Conservation (phyloP, 2,797 vertebrate genomes). For the Cottoperca gobio region DNA sequence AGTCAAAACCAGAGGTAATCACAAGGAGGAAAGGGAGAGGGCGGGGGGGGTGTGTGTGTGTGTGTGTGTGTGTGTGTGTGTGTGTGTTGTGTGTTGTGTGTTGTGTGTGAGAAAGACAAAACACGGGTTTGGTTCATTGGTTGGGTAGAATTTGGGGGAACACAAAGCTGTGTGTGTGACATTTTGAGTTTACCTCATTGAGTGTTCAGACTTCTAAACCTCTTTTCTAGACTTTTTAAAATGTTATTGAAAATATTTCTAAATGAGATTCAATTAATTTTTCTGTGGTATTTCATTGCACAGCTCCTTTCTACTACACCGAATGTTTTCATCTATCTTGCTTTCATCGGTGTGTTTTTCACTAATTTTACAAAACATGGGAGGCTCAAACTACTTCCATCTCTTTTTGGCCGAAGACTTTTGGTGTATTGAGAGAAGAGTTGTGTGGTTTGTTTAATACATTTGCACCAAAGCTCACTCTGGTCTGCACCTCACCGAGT, state of each 20-base stretch:
- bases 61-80: constrained; percentile 26
- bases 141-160: constrained; percentile 43
- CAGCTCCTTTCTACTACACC: background rate
- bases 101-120: constrained; percentile 25
- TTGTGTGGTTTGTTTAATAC: background rate
- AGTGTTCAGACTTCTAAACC: background rate
- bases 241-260: too few relatives aligned
- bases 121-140: constrained; percentile 49
- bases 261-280: background rate
- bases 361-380: background rate
- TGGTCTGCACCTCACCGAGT: background rate
- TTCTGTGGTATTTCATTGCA: background rate
- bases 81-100: constrained; percentile 20
- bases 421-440: background rate
- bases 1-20: constrained; percentile 81
- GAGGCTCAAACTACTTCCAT: background rate
- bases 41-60: constrained; percentile 15
- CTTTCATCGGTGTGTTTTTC: background rate
- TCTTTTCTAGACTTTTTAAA: background rate
- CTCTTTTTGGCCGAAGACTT: rapidly evolving
- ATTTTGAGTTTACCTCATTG: constrained; percentile 2
- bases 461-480: background rate
- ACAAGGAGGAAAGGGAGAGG: constrained; percentile 42
- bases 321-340: background rate
- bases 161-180: constrained; percentile 9